A percentile compares a stretch with the other conserved stretches of the same genome.
These are phyloP conservation scores for Petrolisthes manimaculis DNA, from an alignment of 2,888 invertebrate species.

Conservation along the genomic window DNA sequence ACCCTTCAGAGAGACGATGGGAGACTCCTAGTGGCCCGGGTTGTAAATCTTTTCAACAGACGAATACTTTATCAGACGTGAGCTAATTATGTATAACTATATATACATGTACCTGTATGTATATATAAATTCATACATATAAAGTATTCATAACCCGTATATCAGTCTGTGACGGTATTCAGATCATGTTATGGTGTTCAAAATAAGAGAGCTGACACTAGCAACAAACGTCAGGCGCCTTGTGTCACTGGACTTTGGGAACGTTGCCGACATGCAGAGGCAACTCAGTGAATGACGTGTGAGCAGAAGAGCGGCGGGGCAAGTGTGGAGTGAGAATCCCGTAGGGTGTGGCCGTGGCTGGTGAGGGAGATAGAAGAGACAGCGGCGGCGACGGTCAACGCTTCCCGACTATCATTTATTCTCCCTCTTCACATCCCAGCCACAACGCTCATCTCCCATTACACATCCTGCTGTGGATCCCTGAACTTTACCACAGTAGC, in stretches of 20 bases:
- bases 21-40: too few relatives aligned
- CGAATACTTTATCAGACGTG: too few relatives aligned
- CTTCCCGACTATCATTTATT: constrained; percentile 19
- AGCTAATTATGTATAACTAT: too few relatives aligned
- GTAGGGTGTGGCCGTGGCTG: neutral
- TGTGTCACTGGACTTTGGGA: neutral
- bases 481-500: neutral
- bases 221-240: neutral
- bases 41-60: too few relatives aligned
- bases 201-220: too few relatives aligned
- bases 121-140: too few relatives aligned
- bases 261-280: neutral
- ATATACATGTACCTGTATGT: too few relatives aligned
- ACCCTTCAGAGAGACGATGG: too few relatives aligned
- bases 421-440: neutral
- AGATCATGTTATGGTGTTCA: too few relatives aligned
- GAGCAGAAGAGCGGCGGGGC: neutral
- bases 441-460: neutral
- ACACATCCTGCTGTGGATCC: neutral
- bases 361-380: neutral
- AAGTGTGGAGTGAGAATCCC: constrained; percentile 23
- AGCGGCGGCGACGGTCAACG: neutral
- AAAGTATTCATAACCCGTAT: too few relatives aligned
- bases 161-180: too few relatives aligned
- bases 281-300: too few relatives aligned